Base-by-base conservation (phyloP, 2,888 invertebrate species). In the Cataglyphis cursor region DNA sequence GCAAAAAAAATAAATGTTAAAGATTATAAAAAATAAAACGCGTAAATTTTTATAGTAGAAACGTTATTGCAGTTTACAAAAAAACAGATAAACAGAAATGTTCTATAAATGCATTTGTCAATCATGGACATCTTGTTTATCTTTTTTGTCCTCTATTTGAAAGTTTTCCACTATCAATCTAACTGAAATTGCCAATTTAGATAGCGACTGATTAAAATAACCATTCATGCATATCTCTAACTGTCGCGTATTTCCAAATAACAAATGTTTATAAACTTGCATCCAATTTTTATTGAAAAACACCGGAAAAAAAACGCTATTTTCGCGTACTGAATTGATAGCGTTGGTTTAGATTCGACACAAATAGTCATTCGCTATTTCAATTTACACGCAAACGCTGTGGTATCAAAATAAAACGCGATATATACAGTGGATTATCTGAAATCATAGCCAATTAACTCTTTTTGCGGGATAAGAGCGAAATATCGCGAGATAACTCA, bases 401-500 rank as follows among this genome's bases (percentile, higher is more conserved):
- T 2, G 12, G 12, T 28, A n/a, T n/a, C 15, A 41, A 41, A 76
- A 66, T 66, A 35, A 41, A 76, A 51, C 2, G 8, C 51, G 24
- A n/a, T 54, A 18, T 51, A 38, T 21, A 31, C 21, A 57, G 15
- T 35, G 18, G 21, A 70, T 78, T 57, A 76, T 38, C 57, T 10
- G 24, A 59, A 78, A 78, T 78, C 59, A 44, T 8, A 21, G 68
- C 44, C 6, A 70, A 44, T 44, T 44, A 44, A 70, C 59, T 78
- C 65, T 59, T 68, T 57, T 70, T 35, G 61, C 75, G 48, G 12
- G 21, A 48, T 44, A 61, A 44, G 6, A 41, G 57, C 31, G 61
- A 44, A 61, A 66, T 76, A 48, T 48, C 68, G 76, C 82, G 68
- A 59, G 76, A 44, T 66, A 80, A 64, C 70, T 75, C 84, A 68